Percentiles rank a stretch among this genome's conserved stretches.
phyloP scores from a whole-genome alignment of 2,888 invertebrate genomes.

The Drosophila quinaria region DNA sequence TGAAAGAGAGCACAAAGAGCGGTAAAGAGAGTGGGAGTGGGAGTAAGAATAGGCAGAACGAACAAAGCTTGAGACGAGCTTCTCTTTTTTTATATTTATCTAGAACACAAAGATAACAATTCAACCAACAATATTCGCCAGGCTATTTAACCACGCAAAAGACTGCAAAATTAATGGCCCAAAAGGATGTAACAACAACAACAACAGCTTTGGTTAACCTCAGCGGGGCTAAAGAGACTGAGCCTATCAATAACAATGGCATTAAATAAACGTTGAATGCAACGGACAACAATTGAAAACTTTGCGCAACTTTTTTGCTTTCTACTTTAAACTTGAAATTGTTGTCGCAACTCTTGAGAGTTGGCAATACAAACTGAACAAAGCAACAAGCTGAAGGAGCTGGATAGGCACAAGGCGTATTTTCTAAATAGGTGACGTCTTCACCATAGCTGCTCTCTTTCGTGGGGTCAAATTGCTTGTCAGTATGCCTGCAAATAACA shows the following conservation, averaged over 20 bases:
- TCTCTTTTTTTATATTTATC: constrained; percentile 32
- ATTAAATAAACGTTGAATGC: constrained; percentile 37
- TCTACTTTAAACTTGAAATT: constrained; percentile 54
- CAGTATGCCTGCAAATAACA: too few species aligned
- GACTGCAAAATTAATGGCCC: constrained; percentile 74
- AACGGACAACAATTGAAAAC: constrained; percentile 46
- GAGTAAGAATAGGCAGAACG: background rate
- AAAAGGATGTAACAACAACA: constrained; percentile 64
- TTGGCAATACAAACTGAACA: constrained; percentile 4
- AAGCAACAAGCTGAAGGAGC: constrained; percentile 5
- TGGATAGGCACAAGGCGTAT: constrained; percentile 6
- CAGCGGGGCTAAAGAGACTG: constrained; percentile 5
- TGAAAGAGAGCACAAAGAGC: constrained; percentile 48
- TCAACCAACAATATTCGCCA: constrained; percentile 26
- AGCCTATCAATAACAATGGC: constrained; percentile 50
- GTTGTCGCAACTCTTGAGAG: constrained; percentile 26
- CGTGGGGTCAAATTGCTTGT: too few species aligned
- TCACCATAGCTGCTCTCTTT: too few species aligned
- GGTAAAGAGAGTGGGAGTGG: too few species aligned
- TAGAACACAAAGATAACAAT: constrained; percentile 49
- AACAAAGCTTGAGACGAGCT: constrained; percentile 19
- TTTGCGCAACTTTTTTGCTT: constrained; percentile 43
- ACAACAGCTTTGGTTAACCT: constrained; percentile 43
- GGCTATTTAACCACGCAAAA: constrained; percentile 61
- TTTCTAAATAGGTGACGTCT: too few species aligned